Conservation (phyloP, 2,113 vertebrate species). For the Lipophrys pholis region DNA sequence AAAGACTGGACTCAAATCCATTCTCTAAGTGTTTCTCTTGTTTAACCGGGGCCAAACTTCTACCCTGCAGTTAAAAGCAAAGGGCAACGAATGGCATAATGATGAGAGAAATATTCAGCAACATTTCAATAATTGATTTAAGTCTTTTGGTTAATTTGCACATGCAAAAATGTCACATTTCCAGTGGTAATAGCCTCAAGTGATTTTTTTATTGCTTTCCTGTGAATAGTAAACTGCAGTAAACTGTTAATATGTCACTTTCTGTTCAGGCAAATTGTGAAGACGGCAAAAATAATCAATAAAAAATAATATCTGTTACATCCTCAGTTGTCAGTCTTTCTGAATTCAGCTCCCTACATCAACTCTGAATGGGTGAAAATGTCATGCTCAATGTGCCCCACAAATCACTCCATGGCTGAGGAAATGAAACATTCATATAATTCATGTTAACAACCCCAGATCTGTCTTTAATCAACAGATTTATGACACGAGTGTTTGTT, state of each 20-base stretch:
- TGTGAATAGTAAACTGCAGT: no score
- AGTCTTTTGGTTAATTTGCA: no score
- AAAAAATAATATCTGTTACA: not conserved
- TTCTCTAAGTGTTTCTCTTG: not conserved
- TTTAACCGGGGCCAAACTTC: not conserved
- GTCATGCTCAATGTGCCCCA: not conserved
- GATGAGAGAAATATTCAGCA: not conserved
- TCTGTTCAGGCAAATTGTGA: no score
- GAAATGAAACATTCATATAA: not conserved
- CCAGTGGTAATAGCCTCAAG: no score
- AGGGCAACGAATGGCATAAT: no score
- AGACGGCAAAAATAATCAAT: not conserved
- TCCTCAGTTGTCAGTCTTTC: not conserved
- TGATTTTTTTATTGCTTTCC: no score
- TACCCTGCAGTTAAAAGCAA: not conserved
- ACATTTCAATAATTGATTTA: not conserved
- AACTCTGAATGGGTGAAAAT: not conserved
- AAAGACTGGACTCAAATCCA: no score
- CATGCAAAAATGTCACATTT: no score
- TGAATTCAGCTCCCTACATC: not conserved
- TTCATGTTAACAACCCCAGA: conserved; percentile 4
- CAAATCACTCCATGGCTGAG: not conserved
- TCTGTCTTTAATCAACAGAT: conserved; percentile 19
- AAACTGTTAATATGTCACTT: no score
- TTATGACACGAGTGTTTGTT: not conserved